Conservation (phyloP, 2,113 vertebrate genomes). For the Grus americana region DNA sequence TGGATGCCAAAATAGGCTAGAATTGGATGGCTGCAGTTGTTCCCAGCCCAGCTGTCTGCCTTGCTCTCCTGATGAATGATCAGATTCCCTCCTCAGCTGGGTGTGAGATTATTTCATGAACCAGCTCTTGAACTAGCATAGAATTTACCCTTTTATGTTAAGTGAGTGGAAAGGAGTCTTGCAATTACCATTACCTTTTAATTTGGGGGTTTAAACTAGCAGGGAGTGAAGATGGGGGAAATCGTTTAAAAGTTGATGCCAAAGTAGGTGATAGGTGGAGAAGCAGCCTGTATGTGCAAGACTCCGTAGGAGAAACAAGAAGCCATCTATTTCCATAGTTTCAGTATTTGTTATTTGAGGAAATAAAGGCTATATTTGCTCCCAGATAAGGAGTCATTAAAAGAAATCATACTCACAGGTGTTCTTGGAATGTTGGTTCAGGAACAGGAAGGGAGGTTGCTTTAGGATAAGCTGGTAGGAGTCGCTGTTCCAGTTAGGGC, state of each 20-base stretch:
- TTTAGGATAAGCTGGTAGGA: background rate
- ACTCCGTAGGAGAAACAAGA: background rate
- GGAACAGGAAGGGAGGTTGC: background rate
- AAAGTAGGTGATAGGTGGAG: background rate
- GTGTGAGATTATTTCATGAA: background rate
- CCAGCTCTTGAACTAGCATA: background rate
- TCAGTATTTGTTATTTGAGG: background rate
- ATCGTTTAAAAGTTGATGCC: background rate
- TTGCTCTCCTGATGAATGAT: background rate
- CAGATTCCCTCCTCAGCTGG: background rate
- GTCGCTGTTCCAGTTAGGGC: no score
- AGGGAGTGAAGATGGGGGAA: background rate
- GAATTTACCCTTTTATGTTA: background rate
- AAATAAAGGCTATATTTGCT: background rate
- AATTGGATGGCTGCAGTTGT: background rate
- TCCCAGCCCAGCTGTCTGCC: background rate
- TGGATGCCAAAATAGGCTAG: background rate
- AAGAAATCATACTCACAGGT: background rate
- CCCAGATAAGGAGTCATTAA: background rate
- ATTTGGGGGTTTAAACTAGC: background rate
- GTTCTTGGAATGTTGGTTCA: background rate
- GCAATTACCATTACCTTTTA: background rate
- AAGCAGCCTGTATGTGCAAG: background rate
- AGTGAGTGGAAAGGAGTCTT: background rate
- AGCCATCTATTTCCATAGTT: background rate